Evolutionary conservation across 2,113 vertebrate genomes (phyloP), one percentile per base, ranked within the genome.

Genomic region (Ictidomys tridecemlineatus): DNA sequence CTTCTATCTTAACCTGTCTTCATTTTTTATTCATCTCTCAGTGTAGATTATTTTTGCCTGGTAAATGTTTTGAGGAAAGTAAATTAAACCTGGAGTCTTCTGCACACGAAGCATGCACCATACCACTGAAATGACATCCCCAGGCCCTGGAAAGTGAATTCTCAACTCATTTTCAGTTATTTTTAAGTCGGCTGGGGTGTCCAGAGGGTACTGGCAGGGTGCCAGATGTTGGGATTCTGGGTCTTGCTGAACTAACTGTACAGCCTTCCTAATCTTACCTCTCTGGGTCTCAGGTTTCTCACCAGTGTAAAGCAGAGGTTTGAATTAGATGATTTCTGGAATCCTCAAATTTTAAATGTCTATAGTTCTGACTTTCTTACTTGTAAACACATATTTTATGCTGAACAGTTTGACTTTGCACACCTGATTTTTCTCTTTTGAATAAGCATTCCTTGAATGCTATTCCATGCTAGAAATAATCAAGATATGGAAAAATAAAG

Each of bases 41-140:
- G 6, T 39, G 73, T 83, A 48, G 39, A 20, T 72, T 53, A 20
- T 53, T 92, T 72, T 73, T 51, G 20, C 17, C 72, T 70, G 42
- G 32, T 72, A 69, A 70, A 11, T 58, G 76, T 42, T 92, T 92
- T 65, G 51, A 96, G 61, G 34, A 91, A 56, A 82, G 24, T 83
- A 51, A 61, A 37, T 61, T 16, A 26, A 39, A 32, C 53, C 70
- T 61, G 24, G 73, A 42, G 28, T 74, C 10, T 24, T 37, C 30
- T 45, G 28, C 67, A 26, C 61, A 63, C 3, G 10, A 63, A 63
- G 24, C 56, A 58, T 58, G 34, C 8, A 10, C 32, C 22, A 30
- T 28, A 26, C n/a, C n/a, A 73, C 10, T 32, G 5, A 74, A 51
- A 10, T 30, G 8, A 58, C 39, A 73, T 1, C 5, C n/a, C 53